Conservation (phyloP, 2,797 vertebrate genomes). For the Hemibagrus guttatus region DNA sequence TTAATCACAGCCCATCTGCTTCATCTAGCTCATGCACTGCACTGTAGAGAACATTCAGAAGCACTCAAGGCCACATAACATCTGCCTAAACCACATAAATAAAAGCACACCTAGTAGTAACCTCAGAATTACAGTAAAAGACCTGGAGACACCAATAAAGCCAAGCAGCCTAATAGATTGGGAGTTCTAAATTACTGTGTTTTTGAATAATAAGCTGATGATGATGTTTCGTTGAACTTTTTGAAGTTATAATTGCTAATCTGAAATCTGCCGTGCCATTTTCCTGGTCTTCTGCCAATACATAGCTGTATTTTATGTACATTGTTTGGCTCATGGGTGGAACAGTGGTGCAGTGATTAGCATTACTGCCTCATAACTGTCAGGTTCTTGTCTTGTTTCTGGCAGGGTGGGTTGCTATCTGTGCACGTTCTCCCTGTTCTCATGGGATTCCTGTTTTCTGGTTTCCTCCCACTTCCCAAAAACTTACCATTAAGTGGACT, state of each 20-base stretch:
- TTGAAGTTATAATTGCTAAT: not conserved
- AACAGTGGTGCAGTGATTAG: not conserved
- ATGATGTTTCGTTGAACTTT: not conserved
- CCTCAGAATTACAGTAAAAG: not conserved
- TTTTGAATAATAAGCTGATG: not conserved
- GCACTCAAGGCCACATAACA: not conserved
- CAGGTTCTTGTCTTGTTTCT: not conserved
- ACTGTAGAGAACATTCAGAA: not conserved
- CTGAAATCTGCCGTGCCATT: not conserved
- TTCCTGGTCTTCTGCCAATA: not conserved
- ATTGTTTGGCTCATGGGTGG: not conserved
- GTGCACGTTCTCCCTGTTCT: not conserved
- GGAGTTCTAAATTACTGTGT: not conserved
- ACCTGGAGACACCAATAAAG: not conserved
- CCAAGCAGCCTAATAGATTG: not conserved
- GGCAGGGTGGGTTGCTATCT: not conserved
- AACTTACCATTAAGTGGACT: not conserved
- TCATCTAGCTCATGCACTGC: not conserved
- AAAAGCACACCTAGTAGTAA: not conserved
- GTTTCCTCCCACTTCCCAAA: not conserved
- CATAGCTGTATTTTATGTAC: not conserved
- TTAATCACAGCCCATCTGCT: conserved; percentile 33
- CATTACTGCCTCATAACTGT: not conserved
- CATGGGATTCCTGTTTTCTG: not conserved
- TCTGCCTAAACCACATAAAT: not conserved